Base-by-base conservation (phyloP, 2,113 vertebrate genomes). In the Saccopteryx leptura region DNA sequence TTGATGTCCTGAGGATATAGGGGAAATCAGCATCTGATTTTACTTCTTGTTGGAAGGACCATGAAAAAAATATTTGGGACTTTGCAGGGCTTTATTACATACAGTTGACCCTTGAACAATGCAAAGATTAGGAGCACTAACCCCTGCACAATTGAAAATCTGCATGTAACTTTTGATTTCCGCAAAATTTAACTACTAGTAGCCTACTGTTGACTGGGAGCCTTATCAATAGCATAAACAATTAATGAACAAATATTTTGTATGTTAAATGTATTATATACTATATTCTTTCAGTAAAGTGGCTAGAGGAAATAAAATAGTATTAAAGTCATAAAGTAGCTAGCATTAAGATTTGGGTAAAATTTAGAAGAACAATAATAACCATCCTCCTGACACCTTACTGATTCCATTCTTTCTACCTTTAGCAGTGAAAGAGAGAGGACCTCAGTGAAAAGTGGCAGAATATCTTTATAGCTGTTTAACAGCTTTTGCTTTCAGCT, bases 401-500 rank as follows among this genome's bases (percentile, higher is more conserved):
- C 39, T 13, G 48, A 76, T 18, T 2, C 33, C 69, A 0, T 91
- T 71, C 60, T 91, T 80, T 71, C 33, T 46, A 18, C 15, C 52
- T 79, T 63, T 31, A 23, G 19, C 24, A 54, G 52, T 78, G 24
- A 85, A 79, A 91, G 87, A 91, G 88, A 91, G 68, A 68, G 14
- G 52, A 92, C 74, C 65, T 69, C 4, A 5, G 71, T 76, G 39
- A 33, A 54, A 86, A 89, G 39, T 87, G 84, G 39, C 71, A 81
- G 87, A 80, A 33, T 80, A 54, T 39, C n/a, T 88, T 93, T 50
- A 31, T 15, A 76, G 48, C 13, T 54, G 18, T 88, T 87, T 78
- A 84, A 69, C 28, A 74, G 52, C 33, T 11, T 80, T 86, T 94
- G 26, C 81, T 91, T 31, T 94, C 63, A 82, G 58, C n/a, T 76